phyloP scores from a whole-genome alignment of 2,113 vertebrate genomes.

The Coptodon rendalli region DNA sequence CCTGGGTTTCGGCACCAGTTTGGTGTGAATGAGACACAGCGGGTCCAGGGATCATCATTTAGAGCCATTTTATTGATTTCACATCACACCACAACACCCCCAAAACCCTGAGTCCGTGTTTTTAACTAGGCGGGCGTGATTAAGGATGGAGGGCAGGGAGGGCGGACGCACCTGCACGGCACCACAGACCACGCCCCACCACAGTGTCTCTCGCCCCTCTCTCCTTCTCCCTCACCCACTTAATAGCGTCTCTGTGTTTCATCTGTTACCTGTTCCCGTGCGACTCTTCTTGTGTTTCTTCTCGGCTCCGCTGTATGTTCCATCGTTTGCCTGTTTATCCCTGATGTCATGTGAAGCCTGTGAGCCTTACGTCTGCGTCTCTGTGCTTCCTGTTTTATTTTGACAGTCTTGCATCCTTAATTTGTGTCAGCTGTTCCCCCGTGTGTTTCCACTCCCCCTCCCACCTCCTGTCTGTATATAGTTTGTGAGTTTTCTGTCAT shows the following conservation, averaged over 20 bases:
- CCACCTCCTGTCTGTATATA: too few relatives aligned
- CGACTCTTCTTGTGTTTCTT: not conserved
- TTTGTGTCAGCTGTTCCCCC: not conserved
- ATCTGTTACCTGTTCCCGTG: not conserved
- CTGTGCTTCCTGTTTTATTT: not conserved
- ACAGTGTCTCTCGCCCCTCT: not conserved
- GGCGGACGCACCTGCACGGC: too few relatives aligned
- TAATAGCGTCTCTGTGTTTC: not conserved
- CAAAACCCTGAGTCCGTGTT: too few relatives aligned
- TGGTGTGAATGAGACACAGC: too few relatives aligned
- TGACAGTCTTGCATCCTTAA: not conserved
- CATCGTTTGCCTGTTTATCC: not conserved
- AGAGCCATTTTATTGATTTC: too few relatives aligned
- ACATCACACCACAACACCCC: too few relatives aligned
- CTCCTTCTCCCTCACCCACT: not conserved
- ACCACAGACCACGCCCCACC: too few relatives aligned
- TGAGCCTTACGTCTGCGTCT: rapidly evolving
- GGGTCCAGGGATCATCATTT: too few relatives aligned
- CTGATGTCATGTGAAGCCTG: not conserved
- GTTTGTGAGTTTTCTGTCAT: too few relatives aligned
- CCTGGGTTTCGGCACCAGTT: too few relatives aligned
- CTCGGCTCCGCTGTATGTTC: not conserved
- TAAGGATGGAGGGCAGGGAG: too few relatives aligned
- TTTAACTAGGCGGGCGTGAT: too few relatives aligned
- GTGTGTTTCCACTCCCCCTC: not conserved